Conservation (phyloP, 2,888 invertebrate genomes). For the Melanostoma mellinum region DNA sequence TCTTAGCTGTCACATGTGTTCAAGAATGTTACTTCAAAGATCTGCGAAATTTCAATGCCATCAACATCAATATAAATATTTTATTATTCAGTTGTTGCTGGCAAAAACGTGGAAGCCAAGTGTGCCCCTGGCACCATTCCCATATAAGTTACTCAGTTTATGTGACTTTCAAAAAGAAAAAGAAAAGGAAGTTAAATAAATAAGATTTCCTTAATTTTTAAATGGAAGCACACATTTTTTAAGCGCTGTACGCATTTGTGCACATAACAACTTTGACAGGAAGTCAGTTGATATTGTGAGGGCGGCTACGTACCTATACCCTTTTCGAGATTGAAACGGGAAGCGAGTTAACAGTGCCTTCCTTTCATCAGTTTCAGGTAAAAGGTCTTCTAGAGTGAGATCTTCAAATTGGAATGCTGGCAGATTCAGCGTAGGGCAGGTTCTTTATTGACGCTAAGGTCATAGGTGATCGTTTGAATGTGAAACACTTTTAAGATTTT, state of each 20-base stretch:
- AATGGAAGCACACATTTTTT: slow-evolving; percentile 7
- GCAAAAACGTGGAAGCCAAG: slow-evolving; percentile 38
- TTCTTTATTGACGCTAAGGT: no score
- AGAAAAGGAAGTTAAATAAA: slow-evolving; percentile 53
- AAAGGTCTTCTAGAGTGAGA: no score
- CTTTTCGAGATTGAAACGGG: no score
- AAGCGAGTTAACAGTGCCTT: no score
- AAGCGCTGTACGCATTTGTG: slow-evolving; percentile 6
- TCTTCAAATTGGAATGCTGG: no score
- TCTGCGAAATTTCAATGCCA: slow-evolving; percentile 58
- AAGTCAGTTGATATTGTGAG: no score
- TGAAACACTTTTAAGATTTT: no score
- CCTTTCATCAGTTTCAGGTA: no score
- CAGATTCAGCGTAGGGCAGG: no score
- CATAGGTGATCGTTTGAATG: no score
- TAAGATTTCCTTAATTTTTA: slow-evolving; percentile 20
- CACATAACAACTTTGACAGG: neutral
- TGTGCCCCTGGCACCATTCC: neutral
- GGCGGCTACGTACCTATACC: no score
- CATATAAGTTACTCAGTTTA: slow-evolving; percentile 33
- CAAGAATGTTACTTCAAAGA: slow-evolving; percentile 41
- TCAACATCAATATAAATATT: slow-evolving; percentile 66
- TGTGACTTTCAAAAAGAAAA: slow-evolving; percentile 33
- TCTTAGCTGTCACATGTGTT: slow-evolving; percentile 34
- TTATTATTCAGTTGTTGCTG: slow-evolving; percentile 39